phyloP scores from a whole-genome alignment of 1,140 invertebrate genomes.

The Fopius arisanus region DNA sequence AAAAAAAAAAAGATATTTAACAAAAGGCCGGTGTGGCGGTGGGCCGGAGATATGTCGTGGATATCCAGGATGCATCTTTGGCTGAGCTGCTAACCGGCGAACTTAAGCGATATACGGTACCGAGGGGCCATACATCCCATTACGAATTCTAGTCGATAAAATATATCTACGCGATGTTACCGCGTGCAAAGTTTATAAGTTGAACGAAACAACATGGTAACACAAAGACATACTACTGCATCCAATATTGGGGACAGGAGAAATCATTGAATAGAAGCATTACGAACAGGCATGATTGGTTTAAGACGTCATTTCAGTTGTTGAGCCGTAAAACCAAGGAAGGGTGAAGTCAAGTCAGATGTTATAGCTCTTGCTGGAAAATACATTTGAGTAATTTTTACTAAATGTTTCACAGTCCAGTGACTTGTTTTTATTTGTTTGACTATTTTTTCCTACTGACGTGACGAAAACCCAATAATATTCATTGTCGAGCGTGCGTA shows the following conservation, averaged over 20 bases:
- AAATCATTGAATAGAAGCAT: background rate
- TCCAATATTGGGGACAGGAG: background rate
- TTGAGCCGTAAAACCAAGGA: background rate
- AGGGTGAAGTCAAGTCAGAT: too few species aligned
- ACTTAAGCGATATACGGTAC: slow-evolving; percentile 51
- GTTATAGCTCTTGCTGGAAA: too few species aligned
- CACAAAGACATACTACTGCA: background rate
- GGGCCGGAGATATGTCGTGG: background rate
- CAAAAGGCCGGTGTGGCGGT: slow-evolving; percentile 20
- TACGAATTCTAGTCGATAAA: slow-evolving; percentile 65
- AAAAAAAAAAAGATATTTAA: slow-evolving; percentile 29
- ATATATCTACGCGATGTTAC: slow-evolving; percentile 55
- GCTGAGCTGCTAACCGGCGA: slow-evolving; percentile 38
- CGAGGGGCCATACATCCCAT: slow-evolving; percentile 59
- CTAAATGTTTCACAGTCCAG: too few species aligned
- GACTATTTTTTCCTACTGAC: background rate
- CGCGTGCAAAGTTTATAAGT: slow-evolving; percentile 38
- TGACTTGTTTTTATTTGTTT: too few species aligned
- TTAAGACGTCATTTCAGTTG: background rate
- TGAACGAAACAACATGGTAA: slow-evolving; percentile 9
- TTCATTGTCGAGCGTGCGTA: slow-evolving; percentile 30
- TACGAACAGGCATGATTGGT: background rate
- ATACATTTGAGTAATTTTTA: background rate
- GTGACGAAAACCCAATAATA: slow-evolving; percentile 1
- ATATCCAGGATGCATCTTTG: background rate